Percentiles rank a stretch among this genome's conserved stretches.
Conservation (phyloP, 2,888 invertebrate species). For the Geophilus truncorum region DNA sequence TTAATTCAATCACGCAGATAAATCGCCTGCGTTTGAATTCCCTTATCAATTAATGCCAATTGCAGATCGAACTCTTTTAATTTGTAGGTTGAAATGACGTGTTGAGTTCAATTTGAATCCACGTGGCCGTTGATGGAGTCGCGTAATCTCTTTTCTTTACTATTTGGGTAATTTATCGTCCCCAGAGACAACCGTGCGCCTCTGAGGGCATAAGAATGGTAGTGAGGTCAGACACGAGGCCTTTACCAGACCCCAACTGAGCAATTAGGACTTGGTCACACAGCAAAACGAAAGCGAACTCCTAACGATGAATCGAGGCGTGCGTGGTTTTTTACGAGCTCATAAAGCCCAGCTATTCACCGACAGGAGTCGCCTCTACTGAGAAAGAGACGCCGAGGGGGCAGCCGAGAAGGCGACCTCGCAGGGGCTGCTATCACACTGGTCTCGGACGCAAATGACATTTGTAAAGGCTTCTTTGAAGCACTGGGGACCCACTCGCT, state of each 20-base stretch:
- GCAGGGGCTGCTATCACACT: not conserved
- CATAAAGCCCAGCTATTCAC: slow-evolving; percentile 12
- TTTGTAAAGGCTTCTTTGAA: not conserved
- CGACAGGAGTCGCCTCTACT: not conserved
- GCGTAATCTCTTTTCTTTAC: not conserved
- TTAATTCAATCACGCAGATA: too few species aligned
- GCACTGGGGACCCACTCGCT: not conserved
- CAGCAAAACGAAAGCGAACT: slow-evolving; percentile 5
- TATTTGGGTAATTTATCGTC: not conserved
- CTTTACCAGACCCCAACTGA: slow-evolving; percentile 11
- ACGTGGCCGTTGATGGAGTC: not conserved
- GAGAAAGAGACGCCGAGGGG: not conserved
- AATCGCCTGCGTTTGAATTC: too few species aligned
- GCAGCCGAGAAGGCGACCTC: not conserved
- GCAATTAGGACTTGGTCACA: slow-evolving; percentile 15
- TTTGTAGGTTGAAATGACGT: not conserved
- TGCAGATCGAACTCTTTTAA: not conserved
- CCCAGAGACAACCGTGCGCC: not conserved
- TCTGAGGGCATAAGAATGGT: slow-evolving; percentile 1
- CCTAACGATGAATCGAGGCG: slow-evolving; percentile 20
- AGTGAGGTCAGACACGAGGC: slow-evolving; percentile 6
- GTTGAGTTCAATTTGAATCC: not conserved
- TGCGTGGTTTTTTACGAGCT: slow-evolving; percentile 20
- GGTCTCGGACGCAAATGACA: not conserved
- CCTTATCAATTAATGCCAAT: too few species aligned